phyloP scores from a whole-genome alignment of 2,888 invertebrate species.

The Xylota segnis region DNA sequence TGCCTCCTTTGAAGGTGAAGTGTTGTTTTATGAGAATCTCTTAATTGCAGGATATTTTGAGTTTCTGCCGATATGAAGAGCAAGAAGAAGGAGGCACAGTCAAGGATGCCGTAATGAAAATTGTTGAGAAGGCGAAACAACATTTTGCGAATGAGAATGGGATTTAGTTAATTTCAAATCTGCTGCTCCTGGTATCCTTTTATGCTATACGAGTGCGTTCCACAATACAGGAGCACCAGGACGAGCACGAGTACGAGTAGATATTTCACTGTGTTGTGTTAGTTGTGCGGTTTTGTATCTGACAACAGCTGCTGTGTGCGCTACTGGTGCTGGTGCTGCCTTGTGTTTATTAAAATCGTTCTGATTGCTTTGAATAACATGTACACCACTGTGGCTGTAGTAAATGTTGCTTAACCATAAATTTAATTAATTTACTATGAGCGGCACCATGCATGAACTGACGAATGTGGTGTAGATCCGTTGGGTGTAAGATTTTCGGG shows the following conservation, averaged over 20 bases:
- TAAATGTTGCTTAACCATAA: constrained; percentile 41
- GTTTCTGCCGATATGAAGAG: constrained; percentile 3
- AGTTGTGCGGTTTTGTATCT: constrained; percentile 59
- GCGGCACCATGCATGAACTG: constrained; percentile 15
- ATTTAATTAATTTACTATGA: constrained; percentile 62
- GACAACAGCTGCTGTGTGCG: constrained; percentile 52
- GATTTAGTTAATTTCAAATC: constrained; percentile 70
- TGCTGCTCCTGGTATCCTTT: neutral
- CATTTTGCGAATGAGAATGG: constrained; percentile 64
- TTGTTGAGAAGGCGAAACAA: constrained; percentile 42
- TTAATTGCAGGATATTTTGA: constrained; percentile 64
- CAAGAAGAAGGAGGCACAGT: constrained; percentile 29
- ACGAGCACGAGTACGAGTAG: neutral
- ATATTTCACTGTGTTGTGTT: constrained; percentile 28
- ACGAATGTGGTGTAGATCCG: constrained; percentile 13
- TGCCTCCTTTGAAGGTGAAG: constrained; percentile 64
- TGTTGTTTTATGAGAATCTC: constrained; percentile 68
- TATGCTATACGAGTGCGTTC: neutral
- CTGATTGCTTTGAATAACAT: constrained; percentile 57
- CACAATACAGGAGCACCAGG: too few species aligned
- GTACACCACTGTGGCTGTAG: constrained; percentile 26
- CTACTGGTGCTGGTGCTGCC: constrained; percentile 7
- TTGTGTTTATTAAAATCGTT: constrained; percentile 56
- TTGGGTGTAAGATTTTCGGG: neutral
- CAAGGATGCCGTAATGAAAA: constrained; percentile 61